phyloP scores from a whole-genome alignment of 2,797 vertebrate species.

The Spinibarbus caldwelli region DNA sequence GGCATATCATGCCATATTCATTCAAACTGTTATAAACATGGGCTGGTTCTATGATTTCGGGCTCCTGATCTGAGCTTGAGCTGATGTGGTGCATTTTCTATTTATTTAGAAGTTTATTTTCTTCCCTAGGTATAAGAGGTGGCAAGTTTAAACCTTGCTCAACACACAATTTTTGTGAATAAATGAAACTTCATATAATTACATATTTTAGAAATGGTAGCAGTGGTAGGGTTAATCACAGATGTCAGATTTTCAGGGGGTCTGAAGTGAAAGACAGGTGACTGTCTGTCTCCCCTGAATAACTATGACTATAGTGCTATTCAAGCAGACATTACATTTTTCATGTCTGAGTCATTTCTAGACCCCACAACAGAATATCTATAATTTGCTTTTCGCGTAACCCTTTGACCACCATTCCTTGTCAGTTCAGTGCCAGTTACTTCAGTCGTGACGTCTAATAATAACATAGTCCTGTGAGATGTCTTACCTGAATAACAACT shows the following conservation, averaged over 20 bases:
- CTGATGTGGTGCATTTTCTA: background rate
- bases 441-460: background rate
- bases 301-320: background rate
- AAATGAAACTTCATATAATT: background rate
- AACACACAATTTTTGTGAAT: background rate
- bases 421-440: slow-evolving; percentile 2
- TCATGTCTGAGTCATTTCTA: background rate
- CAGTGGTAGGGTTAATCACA: background rate
- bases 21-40: background rate
- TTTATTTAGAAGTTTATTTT: background rate
- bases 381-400: background rate
- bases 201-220: background rate
- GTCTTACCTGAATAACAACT: slow-evolving; percentile 2
- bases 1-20: background rate
- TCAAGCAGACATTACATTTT: background rate
- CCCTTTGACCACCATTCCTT: background rate
- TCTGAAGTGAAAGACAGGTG: background rate
- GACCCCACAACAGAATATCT: background rate
- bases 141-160: background rate
- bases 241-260: background rate
- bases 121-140: background rate
- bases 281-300: background rate
- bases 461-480: slow-evolving; percentile 11
- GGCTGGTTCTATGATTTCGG: background rate
- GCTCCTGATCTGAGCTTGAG: background rate